phyloP scores from a whole-genome alignment of 2,113 vertebrate species.

The Haemorhous mexicanus region DNA sequence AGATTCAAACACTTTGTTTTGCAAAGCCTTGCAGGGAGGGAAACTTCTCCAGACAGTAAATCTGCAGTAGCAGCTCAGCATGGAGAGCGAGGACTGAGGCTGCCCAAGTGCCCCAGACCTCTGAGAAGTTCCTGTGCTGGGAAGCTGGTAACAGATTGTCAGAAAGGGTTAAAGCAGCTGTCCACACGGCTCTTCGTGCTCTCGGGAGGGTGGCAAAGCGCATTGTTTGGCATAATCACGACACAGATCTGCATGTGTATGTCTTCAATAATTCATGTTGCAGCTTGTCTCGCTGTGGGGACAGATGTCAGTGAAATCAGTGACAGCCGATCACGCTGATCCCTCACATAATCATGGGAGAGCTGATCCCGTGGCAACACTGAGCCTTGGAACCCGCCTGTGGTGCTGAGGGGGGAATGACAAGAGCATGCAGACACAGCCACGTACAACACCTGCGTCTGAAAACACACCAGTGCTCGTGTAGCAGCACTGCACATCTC shows the following conservation, averaged over 20 bases:
- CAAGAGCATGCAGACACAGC: not conserved
- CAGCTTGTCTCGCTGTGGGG: slow-evolving; percentile 85
- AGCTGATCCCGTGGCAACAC: slow-evolving; percentile 75
- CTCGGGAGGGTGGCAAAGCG: slow-evolving; percentile 64
- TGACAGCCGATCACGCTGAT: slow-evolving; percentile 90
- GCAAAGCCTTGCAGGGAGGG: not conserved
- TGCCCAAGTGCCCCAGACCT: not conserved
- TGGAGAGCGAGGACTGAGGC: not conserved
- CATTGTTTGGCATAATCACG: slow-evolving; percentile 72
- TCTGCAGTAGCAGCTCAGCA: not conserved
- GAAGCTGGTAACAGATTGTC: slow-evolving; percentile 63
- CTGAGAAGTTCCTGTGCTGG: not conserved
- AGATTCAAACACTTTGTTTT: not conserved
- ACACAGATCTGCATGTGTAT: slow-evolving; percentile 76
- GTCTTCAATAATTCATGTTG: slow-evolving; percentile 84
- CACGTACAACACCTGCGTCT: fast-evolving
- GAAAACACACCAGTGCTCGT: fast-evolving
- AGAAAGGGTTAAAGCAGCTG: slow-evolving; percentile 73
- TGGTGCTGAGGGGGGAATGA: not conserved
- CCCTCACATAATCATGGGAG: slow-evolving; percentile 78
- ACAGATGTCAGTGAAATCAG: slow-evolving; percentile 94
- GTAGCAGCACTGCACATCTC: not conserved
- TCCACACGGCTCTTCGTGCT: slow-evolving; percentile 33
- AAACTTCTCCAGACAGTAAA: too few species aligned
- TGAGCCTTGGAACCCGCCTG: slow-evolving; percentile 70